phyloP scores from a whole-genome alignment of 2,113 vertebrate genomes.

The Heptranchias perlo region DNA sequence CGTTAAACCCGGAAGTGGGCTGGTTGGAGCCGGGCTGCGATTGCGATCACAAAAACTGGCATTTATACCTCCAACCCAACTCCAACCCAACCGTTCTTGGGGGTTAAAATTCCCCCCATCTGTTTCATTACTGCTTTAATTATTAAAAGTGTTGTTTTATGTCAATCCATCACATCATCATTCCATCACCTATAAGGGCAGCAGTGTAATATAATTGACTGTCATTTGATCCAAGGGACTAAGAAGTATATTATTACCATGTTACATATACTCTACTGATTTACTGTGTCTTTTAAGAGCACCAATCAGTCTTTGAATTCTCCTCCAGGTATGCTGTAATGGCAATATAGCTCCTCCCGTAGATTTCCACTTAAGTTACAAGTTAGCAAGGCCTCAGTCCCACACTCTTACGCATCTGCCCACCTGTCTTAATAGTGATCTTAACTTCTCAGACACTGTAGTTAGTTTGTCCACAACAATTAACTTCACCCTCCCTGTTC shows the following conservation, averaged over 20 bases:
- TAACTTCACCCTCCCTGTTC: background rate
- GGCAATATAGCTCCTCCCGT: background rate
- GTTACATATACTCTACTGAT: background rate
- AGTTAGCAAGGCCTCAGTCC: background rate
- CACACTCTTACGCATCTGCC: background rate
- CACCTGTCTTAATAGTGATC: background rate
- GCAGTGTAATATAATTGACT: background rate
- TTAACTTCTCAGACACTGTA: background rate
- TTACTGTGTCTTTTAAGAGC: conserved; percentile 3
- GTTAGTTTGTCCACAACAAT: background rate
- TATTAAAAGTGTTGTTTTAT: background rate
- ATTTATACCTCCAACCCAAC: too few relatives aligned
- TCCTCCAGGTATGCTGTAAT: background rate
- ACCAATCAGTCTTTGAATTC: background rate
- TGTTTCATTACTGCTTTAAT: background rate
- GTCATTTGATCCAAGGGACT: conserved; percentile 21
- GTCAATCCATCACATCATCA: background rate
- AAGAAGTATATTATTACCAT: background rate
- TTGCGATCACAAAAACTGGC: too few relatives aligned
- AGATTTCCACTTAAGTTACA: background rate
- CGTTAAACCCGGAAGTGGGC: too few relatives aligned
- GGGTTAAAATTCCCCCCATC: too few relatives aligned
- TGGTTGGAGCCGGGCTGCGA: too few relatives aligned
- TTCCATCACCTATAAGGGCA: background rate
- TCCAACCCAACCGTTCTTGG: too few relatives aligned